These are phyloP conservation scores for Camptogramma bilineatum DNA, from an alignment of 2,888 invertebrate genomes.

Conservation along the genomic window DNA sequence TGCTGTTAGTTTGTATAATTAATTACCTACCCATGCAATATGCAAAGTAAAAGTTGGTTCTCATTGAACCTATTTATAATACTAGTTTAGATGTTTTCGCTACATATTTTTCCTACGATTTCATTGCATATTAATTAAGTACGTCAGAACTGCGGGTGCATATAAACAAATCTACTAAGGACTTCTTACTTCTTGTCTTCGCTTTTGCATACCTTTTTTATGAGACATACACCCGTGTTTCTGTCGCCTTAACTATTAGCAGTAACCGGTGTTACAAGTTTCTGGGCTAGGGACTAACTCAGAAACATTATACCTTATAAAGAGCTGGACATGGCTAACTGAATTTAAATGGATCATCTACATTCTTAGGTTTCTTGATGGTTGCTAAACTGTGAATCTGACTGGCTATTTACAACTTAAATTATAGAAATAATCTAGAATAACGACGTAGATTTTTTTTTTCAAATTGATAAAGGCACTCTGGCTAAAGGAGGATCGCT, in stretches of 20 bases:
- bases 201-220: not conserved
- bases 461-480: too few species aligned
- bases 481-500: too few species aligned
- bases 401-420: not conserved
- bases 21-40: not conserved
- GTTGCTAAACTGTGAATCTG: slow-evolving; percentile 20
- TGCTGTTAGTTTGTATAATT: too few species aligned
- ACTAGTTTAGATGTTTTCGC: slow-evolving; percentile 49
- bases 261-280: slow-evolving; percentile 62
- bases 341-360: slow-evolving; percentile 46
- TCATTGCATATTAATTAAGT: slow-evolving; percentile 44
- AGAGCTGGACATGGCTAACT: slow-evolving; percentile 47
- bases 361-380: slow-evolving; percentile 29
- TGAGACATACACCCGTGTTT: not conserved
- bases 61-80: slow-evolving; percentile 30
- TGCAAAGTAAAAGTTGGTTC: slow-evolving; percentile 21
- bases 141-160: not conserved
- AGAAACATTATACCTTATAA: slow-evolving; percentile 47
- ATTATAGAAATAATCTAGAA: too few species aligned
- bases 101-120: slow-evolving; percentile 46
- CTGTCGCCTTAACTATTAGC: slow-evolving; percentile 37
- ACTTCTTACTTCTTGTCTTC: not conserved
- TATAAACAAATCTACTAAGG: not conserved
- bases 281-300: too few species aligned
- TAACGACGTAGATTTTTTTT: too few species aligned